These are phyloP conservation scores for Cygnus olor DNA, from an alignment of 2,797 vertebrate species.

Conservation along the genomic window DNA sequence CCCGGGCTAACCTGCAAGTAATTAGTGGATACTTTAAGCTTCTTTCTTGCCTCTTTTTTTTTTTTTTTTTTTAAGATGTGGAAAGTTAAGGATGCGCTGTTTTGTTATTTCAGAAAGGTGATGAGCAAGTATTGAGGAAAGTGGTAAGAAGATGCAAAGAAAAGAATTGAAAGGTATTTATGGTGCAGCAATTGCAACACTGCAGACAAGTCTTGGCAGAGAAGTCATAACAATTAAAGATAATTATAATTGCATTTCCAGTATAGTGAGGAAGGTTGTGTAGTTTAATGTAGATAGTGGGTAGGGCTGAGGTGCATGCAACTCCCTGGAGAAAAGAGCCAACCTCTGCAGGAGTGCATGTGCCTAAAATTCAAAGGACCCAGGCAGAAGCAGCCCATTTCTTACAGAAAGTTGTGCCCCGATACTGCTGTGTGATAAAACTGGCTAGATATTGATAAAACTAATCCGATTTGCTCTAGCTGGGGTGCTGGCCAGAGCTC, in stretches of 20 bases:
- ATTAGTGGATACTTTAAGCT: not conserved
- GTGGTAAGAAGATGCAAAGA: not conserved
- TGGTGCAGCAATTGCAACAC: not conserved
- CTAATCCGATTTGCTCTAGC: accelerated
- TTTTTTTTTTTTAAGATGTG: not conserved
- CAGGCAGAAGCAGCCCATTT: not conserved
- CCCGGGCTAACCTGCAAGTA: not conserved
- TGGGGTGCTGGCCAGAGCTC: not conserved
- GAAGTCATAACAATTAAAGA: not conserved
- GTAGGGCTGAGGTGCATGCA: not conserved
- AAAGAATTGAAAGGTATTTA: not conserved
- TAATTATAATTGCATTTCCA: not conserved
- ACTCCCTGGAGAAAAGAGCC: not conserved
- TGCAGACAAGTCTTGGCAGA: not conserved
- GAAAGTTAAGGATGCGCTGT: not conserved
- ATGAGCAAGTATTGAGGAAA: not conserved
- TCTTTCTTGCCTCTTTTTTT: not conserved
- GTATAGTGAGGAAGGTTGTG: not conserved
- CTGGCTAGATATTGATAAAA: too few species aligned
- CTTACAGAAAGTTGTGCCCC: accelerated
- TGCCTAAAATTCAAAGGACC: not conserved
- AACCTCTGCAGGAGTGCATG: not conserved
- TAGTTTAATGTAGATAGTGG: not conserved
- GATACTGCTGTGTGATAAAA: too few species aligned
- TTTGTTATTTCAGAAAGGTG: not conserved